A percentile compares a stretch with the other conserved stretches of the same genome.
Evolutionary conservation across 1,140 invertebrate species (phyloP).

Genomic region (Drosophila kikkawai): DNA sequence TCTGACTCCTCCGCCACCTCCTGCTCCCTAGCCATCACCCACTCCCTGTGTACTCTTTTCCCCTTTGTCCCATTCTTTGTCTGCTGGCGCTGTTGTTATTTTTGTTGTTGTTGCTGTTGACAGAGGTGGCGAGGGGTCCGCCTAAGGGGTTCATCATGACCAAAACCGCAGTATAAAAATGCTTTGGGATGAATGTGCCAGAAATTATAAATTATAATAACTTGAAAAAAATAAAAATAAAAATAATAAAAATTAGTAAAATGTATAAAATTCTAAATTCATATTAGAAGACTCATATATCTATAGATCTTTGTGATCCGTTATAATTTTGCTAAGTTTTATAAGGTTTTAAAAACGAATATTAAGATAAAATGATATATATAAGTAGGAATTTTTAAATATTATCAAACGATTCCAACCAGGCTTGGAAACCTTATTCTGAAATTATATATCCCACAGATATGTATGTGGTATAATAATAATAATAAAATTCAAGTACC

Average conservation of each 20-base stretch:
- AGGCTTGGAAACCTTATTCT: not conserved
- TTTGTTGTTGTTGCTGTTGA: conserved; percentile 35
- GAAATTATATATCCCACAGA: not conserved
- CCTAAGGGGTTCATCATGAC: conserved; percentile 16
- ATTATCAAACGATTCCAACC: not conserved
- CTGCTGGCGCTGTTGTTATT: conserved; percentile 20
- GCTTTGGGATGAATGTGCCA: not conserved
- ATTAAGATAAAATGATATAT: not conserved
- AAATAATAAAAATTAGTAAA: no score
- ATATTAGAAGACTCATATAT: no score
- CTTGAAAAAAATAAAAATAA: no score
- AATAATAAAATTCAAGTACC: conserved; percentile 2
- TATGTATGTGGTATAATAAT: not conserved
- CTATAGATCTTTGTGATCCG: no score
- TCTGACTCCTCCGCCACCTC: not conserved
- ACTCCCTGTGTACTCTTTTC: conserved; percentile 28
- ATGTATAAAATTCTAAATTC: no score
- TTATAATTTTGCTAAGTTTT: no score
- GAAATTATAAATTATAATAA: not conserved
- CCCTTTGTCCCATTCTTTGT: conserved; percentile 36
- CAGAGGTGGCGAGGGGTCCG: conserved; percentile 24
- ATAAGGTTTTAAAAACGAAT: no score
- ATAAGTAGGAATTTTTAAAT: not conserved
- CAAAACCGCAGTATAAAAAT: conserved; percentile 8
- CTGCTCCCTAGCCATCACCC: conserved; percentile 15